phyloP scores from a whole-genome alignment of 2,888 invertebrate genomes.

The Sclerodermus sp. region DNA sequence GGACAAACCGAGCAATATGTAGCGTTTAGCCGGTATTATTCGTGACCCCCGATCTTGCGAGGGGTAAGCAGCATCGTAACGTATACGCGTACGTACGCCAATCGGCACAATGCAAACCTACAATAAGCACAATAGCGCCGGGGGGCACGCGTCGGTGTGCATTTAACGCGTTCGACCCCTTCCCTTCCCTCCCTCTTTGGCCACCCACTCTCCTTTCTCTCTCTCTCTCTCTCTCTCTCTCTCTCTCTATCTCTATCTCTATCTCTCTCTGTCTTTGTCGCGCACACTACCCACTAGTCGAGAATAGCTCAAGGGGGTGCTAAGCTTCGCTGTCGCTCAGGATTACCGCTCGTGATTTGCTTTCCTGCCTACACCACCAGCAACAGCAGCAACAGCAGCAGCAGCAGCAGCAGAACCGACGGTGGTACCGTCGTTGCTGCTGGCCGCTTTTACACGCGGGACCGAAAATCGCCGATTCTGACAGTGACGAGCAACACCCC shows the following conservation, averaged over 20 bases:
- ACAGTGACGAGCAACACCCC: too few species aligned
- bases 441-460: slow-evolving; percentile 6
- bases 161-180: slow-evolving; percentile 19
- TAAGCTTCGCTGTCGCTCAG: slow-evolving; percentile 38
- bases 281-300: background rate
- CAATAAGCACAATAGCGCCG: slow-evolving; percentile 12
- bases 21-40: slow-evolving; percentile 55
- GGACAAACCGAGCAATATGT: slow-evolving; percentile 55
- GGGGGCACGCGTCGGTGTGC: slow-evolving; percentile 8
- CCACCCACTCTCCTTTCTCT: background rate
- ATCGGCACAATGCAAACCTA: slow-evolving; percentile 24
- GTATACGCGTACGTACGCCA: slow-evolving; percentile 10
- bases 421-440: too few species aligned
- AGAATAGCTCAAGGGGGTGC: slow-evolving; percentile 20
- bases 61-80: slow-evolving; percentile 13
- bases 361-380: slow-evolving; percentile 5
- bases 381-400: too few species aligned
- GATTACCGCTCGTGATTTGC: slow-evolving; percentile 34
- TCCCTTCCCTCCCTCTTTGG: background rate
- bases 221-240: background rate
- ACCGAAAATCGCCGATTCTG: background rate
- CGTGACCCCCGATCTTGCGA: slow-evolving; percentile 24
- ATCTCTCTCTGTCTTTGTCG: background rate
- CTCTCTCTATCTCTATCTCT: background rate
- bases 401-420: background rate